Percentiles rank a stretch among this genome's conserved stretches.
phyloP scores from a whole-genome alignment of 2,888 invertebrate species.

The Dendrolimus houi region DNA sequence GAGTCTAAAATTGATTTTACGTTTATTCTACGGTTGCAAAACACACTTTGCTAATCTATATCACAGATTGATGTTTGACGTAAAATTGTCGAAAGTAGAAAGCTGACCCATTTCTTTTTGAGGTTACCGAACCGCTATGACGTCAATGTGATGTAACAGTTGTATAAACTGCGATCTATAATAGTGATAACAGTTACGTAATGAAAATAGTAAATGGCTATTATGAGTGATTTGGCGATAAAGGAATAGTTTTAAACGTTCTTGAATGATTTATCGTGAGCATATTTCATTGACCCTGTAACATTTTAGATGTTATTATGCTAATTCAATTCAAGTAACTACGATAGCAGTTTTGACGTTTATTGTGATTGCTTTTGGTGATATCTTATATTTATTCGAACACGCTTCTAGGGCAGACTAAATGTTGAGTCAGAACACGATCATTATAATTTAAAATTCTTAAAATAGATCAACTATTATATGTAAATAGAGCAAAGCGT shows the following conservation, averaged over 20 bases:
- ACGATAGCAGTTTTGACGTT: not conserved
- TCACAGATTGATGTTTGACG: conserved; percentile 41
- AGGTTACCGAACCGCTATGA: conserved; percentile 41
- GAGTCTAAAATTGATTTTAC: conserved; percentile 14
- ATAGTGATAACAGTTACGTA: conserved; percentile 38
- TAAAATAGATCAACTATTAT: too few species aligned
- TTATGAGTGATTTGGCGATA: conserved; percentile 19
- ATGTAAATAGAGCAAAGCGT: too few species aligned
- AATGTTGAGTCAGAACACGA: too few species aligned
- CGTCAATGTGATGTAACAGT: conserved; percentile 51
- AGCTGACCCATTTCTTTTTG: conserved; percentile 60
- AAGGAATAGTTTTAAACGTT: conserved; percentile 12
- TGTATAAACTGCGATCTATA: conserved; percentile 25
- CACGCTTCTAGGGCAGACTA: not conserved
- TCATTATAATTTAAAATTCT: too few species aligned
- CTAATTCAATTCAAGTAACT: not conserved
- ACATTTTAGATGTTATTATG: conserved; percentile 8
- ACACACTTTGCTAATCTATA: conserved; percentile 19
- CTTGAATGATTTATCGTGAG: conserved; percentile 16
- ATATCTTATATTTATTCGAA: conserved; percentile 1
- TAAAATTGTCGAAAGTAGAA: conserved; percentile 45
- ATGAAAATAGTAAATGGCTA: conserved; percentile 40
- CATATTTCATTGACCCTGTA: conserved; percentile 21
- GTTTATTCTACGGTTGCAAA: conserved; percentile 14
- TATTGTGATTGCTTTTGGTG: conserved; percentile 1